Base-by-base conservation (phyloP, 37 sponge, comb jelly and placozoan genomes). In the Cliona cf. orientalis region DNA sequence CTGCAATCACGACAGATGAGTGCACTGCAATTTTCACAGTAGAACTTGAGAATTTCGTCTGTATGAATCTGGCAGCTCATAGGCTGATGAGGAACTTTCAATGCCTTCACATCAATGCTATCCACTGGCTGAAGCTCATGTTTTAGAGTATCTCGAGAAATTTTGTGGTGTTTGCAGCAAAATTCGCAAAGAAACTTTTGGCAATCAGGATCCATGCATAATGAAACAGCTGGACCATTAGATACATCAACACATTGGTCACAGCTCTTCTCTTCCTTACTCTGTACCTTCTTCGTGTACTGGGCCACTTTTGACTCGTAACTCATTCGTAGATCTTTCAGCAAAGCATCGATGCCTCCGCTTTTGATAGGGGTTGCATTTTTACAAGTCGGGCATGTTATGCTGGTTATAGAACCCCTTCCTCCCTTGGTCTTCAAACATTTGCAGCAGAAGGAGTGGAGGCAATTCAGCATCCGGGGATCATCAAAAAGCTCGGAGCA, bases 1-100 rank as follows among this genome's bases (percentile, higher is more conserved):
- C 61, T 62, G 55, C 86, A 86, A 66, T 86, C 86, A 36, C 80
- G 72, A 49, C 86, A 86, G 31, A 86, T 61, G 40, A 86, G 71
- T 2, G 5, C 7, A 23, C 46, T 23, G 32, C 80, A 79, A 6
- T 49, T 72, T 49, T 79, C 64, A 35, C 86, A 86, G 80, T 72
- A 86, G 37, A 72, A 86, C 57, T 78, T 86, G 14, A 79, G 45
- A 11, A 36, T 58, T 62, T 78, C 80, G 31, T 78, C 79, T 3
- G 25, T 34, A 34, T 86, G 86, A 17, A 42, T 33, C 3, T 63
- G 38, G 73, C 80, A 79, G 12, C 25, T 23, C 74, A 71, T 55
- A 7, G 74, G 68, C 38, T 57, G 39, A 28, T 69, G 76, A 23
- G 69, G 45, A 14, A 76, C 41, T 0, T 33, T 65, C 60, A n/a